Conservation (phyloP, 1,140 invertebrate genomes). For the Elysia chlorotica region DNA sequence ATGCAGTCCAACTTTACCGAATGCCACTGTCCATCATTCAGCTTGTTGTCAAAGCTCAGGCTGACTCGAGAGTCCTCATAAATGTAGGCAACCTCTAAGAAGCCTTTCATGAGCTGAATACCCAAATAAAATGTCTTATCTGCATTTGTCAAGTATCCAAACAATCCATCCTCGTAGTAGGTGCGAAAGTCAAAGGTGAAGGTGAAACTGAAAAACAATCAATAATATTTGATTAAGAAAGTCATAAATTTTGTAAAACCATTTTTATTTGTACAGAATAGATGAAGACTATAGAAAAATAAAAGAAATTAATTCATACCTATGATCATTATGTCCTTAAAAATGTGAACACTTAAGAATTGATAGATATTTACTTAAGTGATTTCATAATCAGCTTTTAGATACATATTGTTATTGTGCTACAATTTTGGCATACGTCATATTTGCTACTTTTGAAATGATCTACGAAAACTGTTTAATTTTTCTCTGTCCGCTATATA, state of each 20-base stretch:
- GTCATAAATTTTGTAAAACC: too few relatives aligned
- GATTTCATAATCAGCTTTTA: too few relatives aligned
- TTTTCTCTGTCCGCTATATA: too few relatives aligned
- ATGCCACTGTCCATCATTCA: constrained; percentile 87
- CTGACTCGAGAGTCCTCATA: constrained; percentile 67
- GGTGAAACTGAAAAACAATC: constrained; percentile 67
- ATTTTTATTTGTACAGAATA: neutral
- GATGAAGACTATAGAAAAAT: neutral
- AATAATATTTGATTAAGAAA: too few relatives aligned
- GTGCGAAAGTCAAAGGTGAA: constrained; percentile 84
- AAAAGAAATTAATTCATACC: too few relatives aligned
- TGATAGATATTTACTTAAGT: too few relatives aligned
- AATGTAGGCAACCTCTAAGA: constrained; percentile 72
- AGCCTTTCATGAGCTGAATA: constrained; percentile 74
- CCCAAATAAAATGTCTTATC: constrained; percentile 75
- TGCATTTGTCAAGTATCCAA: constrained; percentile 70
- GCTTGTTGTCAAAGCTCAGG: constrained; percentile 67
- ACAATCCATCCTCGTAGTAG: constrained; percentile 80
- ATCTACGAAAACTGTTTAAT: too few relatives aligned
- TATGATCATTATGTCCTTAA: too few relatives aligned
- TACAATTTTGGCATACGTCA: too few relatives aligned
- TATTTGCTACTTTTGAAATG: too few relatives aligned
- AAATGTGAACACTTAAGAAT: too few relatives aligned
- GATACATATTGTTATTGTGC: too few relatives aligned
- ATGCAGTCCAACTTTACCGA: constrained; percentile 61